Evolutionary conservation across 2,113 vertebrate genomes (phyloP).

Genomic region (Phodopus roborovskii): DNA sequence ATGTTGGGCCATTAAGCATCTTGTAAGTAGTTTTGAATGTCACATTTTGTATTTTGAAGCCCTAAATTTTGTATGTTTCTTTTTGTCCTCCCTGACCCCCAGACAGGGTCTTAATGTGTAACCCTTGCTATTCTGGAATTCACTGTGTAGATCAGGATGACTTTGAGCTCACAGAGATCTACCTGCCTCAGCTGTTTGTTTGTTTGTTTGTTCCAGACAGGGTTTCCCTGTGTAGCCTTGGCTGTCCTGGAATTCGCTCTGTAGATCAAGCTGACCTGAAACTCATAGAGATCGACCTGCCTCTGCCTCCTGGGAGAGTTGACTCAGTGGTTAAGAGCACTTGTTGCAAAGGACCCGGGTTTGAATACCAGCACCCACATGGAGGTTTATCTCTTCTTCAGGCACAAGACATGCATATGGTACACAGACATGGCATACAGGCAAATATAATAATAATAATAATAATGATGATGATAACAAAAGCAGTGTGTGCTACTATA

Average conservation of each 20-base stretch:
- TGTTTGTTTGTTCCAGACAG: background rate
- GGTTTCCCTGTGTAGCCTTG: background rate
- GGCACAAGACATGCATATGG: background rate
- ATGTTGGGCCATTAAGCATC: background rate
- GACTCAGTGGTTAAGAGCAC: background rate
- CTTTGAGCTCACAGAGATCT: background rate
- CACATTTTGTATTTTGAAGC: constrained; percentile 52
- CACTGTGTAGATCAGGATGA: background rate
- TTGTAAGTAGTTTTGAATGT: constrained; percentile 18
- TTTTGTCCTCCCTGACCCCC: too few species aligned
- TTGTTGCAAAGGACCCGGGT: background rate
- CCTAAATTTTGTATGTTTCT: constrained; percentile 23
- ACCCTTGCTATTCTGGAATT: background rate
- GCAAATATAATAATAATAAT: background rate
- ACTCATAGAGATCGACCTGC: background rate
- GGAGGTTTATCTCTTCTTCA: background rate
- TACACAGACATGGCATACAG: background rate
- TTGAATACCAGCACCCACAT: background rate
- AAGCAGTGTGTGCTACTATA: background rate
- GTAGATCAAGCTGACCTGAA: background rate
- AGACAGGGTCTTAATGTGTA: background rate
- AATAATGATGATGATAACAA: background rate
- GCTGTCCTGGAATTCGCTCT: background rate
- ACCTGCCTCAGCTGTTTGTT: background rate
- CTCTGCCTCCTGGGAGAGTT: background rate